Conservation (phyloP, 2,113 vertebrate genomes). For the Oncorhynchus masou region DNA sequence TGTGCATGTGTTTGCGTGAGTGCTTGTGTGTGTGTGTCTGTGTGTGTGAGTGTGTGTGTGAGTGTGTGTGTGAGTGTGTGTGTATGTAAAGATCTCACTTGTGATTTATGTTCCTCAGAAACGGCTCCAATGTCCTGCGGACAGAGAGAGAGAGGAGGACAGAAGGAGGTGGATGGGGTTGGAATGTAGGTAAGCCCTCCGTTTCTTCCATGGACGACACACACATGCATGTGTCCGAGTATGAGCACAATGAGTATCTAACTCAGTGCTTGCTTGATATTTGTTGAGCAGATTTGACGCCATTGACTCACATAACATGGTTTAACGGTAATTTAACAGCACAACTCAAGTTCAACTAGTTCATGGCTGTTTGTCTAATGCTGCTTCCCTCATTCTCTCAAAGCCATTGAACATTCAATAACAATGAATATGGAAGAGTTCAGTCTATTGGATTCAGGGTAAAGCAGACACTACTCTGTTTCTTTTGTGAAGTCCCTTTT, state of each 20-base stretch:
- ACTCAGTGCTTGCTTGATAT: not conserved
- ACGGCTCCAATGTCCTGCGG: conserved; percentile 42
- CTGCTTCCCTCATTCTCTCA: conserved; percentile 9
- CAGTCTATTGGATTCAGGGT: not conserved
- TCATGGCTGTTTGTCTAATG: conserved; percentile 17
- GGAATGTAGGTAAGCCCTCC: not conserved
- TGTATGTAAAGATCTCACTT: not conserved
- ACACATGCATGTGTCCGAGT: not conserved
- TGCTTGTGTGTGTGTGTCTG: conserved; percentile 8
- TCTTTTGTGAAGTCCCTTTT: conserved; percentile 19
- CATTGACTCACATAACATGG: not conserved
- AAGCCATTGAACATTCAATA: not conserved
- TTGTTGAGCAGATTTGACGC: not conserved
- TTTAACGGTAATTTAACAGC: not conserved
- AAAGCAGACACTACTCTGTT: not conserved
- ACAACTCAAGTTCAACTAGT: not conserved
- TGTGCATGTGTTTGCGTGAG: conserved; percentile 5
- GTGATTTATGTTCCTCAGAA: conserved; percentile 78
- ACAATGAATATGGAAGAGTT: not conserved
- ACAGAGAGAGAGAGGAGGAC: not conserved
- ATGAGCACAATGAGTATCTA: not conserved
- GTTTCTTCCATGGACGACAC: not conserved
- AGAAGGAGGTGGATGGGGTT: not conserved
- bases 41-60: not conserved
- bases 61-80: not conserved